phyloP scores from a whole-genome alignment of 2,797 vertebrate species.

The Hydrolagus colliei region DNA sequence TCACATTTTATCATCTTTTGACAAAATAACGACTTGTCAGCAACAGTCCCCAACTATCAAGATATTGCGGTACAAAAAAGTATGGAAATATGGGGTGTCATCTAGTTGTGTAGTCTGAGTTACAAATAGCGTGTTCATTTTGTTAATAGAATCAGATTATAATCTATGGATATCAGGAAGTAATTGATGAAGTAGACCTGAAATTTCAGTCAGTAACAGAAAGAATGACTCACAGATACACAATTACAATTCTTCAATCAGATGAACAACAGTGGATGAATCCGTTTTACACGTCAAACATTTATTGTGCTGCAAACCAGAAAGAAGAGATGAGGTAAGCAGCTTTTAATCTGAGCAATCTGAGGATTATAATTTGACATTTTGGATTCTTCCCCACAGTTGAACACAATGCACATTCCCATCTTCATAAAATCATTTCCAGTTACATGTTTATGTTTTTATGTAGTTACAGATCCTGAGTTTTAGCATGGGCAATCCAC shows the following conservation, averaged over 20 bases:
- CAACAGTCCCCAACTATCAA: not conserved
- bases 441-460: no score
- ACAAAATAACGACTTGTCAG: not conserved
- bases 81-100: not conserved
- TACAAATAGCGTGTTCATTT: not conserved
- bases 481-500: no score
- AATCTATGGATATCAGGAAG: not conserved
- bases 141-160: not conserved
- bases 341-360: conserved; percentile 38
- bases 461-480: no score
- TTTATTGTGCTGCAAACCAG: conserved; percentile 70
- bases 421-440: no score
- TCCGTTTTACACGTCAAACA: conserved; percentile 86
- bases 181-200: not conserved
- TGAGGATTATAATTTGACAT: no score
- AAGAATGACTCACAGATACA: not conserved
- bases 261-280: conserved; percentile 64
- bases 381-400: no score
- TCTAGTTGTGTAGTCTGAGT: not conserved
- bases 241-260: conserved; percentile 41
- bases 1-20: not conserved
- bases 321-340: conserved; percentile 58
- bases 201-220: not conserved
- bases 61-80: not conserved
- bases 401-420: no score